Percentiles rank a stretch among this genome's conserved stretches.
These are phyloP conservation scores for Carcharodon carcharias DNA, from an alignment of 2,797 vertebrate species.

Conservation along the genomic window DNA sequence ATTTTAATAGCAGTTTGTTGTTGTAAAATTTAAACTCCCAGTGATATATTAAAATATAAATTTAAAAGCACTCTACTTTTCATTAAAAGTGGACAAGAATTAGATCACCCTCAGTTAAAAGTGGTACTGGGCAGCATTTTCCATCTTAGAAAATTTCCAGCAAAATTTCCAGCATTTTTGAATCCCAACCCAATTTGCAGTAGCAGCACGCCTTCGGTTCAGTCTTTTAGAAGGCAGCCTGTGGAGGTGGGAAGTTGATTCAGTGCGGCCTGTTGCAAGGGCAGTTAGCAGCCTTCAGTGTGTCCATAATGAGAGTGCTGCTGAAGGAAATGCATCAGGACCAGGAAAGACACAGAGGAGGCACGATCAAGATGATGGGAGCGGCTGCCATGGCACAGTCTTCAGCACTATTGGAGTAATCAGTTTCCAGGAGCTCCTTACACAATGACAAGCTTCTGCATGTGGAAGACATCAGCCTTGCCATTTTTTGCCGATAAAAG, in stretches of 20 bases:
- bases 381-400: background rate
- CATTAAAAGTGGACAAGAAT: background rate
- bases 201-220: too few relatives aligned
- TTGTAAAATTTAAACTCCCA: background rate
- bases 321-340: background rate
- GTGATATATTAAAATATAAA: background rate
- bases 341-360: background rate
- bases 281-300: background rate
- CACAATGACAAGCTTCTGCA: background rate
- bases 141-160: background rate
- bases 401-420: background rate
- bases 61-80: background rate
- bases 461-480: background rate
- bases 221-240: background rate
- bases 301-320: background rate
- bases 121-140: background rate
- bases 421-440: background rate
- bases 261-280: background rate
- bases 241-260: background rate
- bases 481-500: background rate
- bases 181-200: background rate
- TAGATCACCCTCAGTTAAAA: background rate
- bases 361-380: too few relatives aligned
- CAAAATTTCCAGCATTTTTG: background rate
- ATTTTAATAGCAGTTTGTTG: background rate